Evolutionary conservation across 2,888 invertebrate genomes (phyloP).

Genomic region (Scaeva pyrastri): DNA sequence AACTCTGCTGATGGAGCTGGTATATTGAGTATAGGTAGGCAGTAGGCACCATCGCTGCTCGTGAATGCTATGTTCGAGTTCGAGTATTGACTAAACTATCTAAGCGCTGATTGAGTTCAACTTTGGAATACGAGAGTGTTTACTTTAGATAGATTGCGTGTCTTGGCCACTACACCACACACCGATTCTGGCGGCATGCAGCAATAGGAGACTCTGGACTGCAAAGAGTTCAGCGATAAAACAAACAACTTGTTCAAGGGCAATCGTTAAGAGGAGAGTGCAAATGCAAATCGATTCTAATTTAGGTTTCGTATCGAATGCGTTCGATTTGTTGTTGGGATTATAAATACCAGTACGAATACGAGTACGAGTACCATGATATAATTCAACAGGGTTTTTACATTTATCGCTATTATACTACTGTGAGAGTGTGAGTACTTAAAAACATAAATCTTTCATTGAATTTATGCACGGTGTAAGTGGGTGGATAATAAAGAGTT

Average conservation of each 20-base stretch:
- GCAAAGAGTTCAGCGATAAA: constrained; percentile 27
- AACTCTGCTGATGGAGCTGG: constrained; percentile 19
- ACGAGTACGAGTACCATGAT: not conserved
- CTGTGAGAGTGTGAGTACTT: too few relatives aligned
- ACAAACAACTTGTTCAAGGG: constrained; percentile 72
- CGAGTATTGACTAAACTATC: constrained; percentile 46
- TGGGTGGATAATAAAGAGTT: constrained; percentile 29
- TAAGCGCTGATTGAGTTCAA: constrained; percentile 60
- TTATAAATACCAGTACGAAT: constrained; percentile 3
- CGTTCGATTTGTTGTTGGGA: constrained; percentile 21
- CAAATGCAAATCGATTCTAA: constrained; percentile 60
- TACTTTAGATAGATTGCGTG: constrained; percentile 57
- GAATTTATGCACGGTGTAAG: constrained; percentile 17
- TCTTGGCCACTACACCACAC: not conserved
- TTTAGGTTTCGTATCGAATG: constrained; percentile 37
- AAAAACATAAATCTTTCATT: constrained; percentile 4
- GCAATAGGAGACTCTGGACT: not conserved
- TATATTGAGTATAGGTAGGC: not conserved
- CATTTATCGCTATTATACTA: not conserved
- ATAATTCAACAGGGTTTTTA: constrained; percentile 8
- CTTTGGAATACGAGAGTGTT: constrained; percentile 55
- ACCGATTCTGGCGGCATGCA: not conserved
- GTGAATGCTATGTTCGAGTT: not conserved
- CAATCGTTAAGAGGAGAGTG: constrained; percentile 58
- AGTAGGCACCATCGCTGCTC: too few relatives aligned